Conservation (phyloP, 2,113 vertebrate species). For the Donacobius atricapilla region DNA sequence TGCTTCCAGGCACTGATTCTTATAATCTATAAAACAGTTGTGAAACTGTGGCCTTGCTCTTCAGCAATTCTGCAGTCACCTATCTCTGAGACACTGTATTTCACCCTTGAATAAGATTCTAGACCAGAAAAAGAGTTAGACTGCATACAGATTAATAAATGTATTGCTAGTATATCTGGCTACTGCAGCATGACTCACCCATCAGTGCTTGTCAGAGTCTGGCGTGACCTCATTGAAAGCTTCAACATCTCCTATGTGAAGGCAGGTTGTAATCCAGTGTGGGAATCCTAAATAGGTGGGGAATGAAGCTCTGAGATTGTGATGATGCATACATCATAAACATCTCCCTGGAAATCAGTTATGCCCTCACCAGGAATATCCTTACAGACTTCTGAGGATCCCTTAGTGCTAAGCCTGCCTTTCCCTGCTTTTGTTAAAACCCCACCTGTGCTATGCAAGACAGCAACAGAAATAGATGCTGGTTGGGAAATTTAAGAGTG, state of each 20-base stretch:
- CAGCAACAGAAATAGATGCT: background rate
- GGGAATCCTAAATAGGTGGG: conserved; percentile 22
- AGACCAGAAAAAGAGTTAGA: conserved; percentile 62
- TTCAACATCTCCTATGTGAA: conserved; percentile 35
- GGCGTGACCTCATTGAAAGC: conserved; percentile 72
- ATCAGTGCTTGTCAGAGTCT: conserved; percentile 71
- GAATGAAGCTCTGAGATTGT: background rate
- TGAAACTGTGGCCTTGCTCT: background rate
- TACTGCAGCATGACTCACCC: conserved; percentile 78
- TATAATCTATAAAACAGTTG: background rate
- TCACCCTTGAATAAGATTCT: conserved; percentile 66
- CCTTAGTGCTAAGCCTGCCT: background rate
- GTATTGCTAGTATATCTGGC: conserved; percentile 71
- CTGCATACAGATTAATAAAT: conserved; percentile 74
- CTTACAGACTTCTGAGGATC: background rate
- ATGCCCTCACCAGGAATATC: background rate
- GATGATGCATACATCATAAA: background rate
- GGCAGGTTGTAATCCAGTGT: conserved; percentile 39
- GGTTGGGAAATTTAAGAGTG: background rate
- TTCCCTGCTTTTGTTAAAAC: background rate
- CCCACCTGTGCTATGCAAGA: background rate
- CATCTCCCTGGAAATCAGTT: background rate
- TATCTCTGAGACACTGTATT: conserved; percentile 52
- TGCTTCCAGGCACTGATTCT: background rate
- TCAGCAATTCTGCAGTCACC: background rate